Evolutionary conservation across 2,113 vertebrate species (phyloP).

Genomic region (Cebus imitator): DNA sequence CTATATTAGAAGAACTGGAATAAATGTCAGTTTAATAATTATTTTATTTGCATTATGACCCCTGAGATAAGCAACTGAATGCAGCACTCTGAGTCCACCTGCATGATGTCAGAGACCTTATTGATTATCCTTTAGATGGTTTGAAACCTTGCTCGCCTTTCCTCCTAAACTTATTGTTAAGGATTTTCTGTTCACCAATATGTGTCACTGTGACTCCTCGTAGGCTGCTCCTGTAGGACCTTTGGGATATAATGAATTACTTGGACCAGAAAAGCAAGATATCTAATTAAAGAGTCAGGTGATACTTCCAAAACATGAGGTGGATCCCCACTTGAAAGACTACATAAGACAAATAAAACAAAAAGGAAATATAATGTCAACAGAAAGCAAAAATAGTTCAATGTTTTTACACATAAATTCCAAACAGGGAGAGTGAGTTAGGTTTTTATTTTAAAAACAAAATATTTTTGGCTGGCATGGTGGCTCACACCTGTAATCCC

Average conservation of each 20-base stretch:
- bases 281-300: slow-evolving; percentile 44
- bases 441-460: slow-evolving; percentile 45
- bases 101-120: neutral
- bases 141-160: slow-evolving; percentile 13
- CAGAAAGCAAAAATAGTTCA: neutral
- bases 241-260: slow-evolving; percentile 23
- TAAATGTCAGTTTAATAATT: slow-evolving; percentile 38
- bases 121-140: neutral
- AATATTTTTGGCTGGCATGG: neutral
- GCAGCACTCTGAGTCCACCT: neutral
- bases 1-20: slow-evolving; percentile 14
- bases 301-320: neutral
- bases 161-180: neutral
- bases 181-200: neutral
- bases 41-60: slow-evolving; percentile 10
- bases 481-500: too few relatives aligned
- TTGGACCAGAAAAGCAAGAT: slow-evolving; percentile 22
- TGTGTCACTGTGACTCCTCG: neutral
- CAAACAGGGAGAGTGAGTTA: slow-evolving; percentile 10
- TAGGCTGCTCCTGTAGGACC: neutral
- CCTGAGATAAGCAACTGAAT: neutral
- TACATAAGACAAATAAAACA: neutral
- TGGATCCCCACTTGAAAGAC: neutral
- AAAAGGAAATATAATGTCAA: neutral
- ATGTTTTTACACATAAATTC: slow-evolving; percentile 25